Evolutionary conservation across 2,113 vertebrate species (phyloP).

Genomic region (Pungitius pungitius): DNA sequence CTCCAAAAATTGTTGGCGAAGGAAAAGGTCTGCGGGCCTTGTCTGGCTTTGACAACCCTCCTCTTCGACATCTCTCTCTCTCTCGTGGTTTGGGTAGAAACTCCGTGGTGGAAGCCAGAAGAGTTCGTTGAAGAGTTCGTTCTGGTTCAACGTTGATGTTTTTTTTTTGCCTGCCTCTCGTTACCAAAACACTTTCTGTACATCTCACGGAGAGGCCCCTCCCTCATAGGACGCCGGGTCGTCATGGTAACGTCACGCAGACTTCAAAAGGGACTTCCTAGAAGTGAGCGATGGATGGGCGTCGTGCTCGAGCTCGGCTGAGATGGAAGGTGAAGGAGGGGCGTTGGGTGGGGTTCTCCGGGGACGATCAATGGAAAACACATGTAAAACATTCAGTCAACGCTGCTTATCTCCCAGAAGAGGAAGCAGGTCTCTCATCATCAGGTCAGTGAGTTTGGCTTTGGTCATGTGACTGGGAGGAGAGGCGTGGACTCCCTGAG

Average conservation of each 20-base stretch:
- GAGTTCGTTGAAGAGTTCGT: conserved; percentile 46
- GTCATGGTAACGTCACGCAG: no score
- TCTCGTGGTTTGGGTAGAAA: conserved; percentile 49
- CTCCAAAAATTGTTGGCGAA: conserved; percentile 69
- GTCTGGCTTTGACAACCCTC: conserved; percentile 67
- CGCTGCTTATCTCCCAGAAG: background rate
- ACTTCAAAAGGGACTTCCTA: no score
- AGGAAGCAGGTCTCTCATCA: background rate
- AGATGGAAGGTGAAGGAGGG: background rate
- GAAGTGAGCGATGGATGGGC: no score
- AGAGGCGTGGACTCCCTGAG: background rate
- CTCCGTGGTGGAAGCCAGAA: conserved; percentile 6
- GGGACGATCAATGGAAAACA: conserved; percentile 39
- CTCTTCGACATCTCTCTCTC: conserved; percentile 35
- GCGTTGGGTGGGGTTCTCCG: conserved; percentile 33
- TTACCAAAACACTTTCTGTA: conserved; percentile 36
- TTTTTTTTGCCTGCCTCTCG: conserved; percentile 20
- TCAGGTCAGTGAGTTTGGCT: background rate
- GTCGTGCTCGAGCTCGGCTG: background rate
- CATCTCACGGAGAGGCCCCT: no score
- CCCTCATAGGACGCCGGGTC: no score
- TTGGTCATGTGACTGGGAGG: background rate
- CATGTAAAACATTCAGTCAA: conserved; percentile 37
- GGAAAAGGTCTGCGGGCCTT: conserved; percentile 64
- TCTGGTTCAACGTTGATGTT: conserved; percentile 19